Evolutionary conservation across 2,113 vertebrate species (phyloP), one percentile per base, ranked within the genome.

Genomic region (Desmodus rotundus): DNA sequence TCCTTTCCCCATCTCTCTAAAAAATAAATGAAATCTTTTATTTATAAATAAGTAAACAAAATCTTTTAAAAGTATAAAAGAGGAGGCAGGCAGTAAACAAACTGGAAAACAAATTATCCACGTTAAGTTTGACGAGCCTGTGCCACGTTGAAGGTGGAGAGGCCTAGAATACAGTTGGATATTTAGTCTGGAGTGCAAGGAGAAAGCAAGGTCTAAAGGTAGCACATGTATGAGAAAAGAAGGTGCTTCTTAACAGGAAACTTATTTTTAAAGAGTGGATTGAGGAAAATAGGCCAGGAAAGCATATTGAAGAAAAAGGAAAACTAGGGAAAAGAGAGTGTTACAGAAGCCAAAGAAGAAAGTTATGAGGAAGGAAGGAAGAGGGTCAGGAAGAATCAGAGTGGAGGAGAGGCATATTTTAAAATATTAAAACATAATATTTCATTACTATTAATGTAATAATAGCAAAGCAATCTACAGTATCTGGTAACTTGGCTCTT

Each of bases 401-500:
- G 45, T 38, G 38, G 22, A 54, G 28, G 28, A 76, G 33, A 87
- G n/a, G 50, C 24, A 31, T 0, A 26, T 11, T 88, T 74, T 74
- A 19, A n/a, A 43, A 14, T 67, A 52, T 68, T 36, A 70, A n/a
- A 54, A 26, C 12, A 4, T 58, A 61, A 31, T 15, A 73, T 83
- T 94, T 52, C 38, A 38, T 87, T 61, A n/a, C 41, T 83, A 19
- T 65, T 54, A 17, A 58, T 28, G 52, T 17, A 67, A 61, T 70
- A 89, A 65, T 9, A 86, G n/a, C 17, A 76, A 58, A 82, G 11
- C 15, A 52, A 19, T 82, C n/a, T 82, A 13, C 36, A 52, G 0
- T n/a, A 63, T 81, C 43, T 94, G 24, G 13, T 97, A 82, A 94
- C 80, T 41, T 74, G 5, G 41, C 17, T 80, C 4, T 91, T 95